Base-by-base conservation (phyloP, 2,888 invertebrate genomes). In the Galerucella pusilla region DNA sequence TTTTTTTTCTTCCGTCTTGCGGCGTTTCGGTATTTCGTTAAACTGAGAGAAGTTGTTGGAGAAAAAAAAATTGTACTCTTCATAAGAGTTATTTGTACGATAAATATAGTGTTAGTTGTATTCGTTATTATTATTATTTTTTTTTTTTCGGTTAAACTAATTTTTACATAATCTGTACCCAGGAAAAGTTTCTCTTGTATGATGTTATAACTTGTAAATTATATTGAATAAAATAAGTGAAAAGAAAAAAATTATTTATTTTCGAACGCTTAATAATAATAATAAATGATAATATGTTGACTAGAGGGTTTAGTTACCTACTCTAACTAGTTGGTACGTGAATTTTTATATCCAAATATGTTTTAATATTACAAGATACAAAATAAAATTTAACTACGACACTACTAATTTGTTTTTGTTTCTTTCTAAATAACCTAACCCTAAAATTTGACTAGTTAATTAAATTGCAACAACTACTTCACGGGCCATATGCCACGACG, bases 311-410 rank as follows among this genome's bases (percentile, higher is more conserved):
- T 75, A 81, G 80, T 81, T 83, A 81, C 80, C 76, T 73, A 71
- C 69, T 71, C 68, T 76, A 68, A 78, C 74, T 81, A 81, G 80
- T 80, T 80, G 81, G 80, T 80, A 81, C 78, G 78, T 80, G 81
- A 79, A 82, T 81, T 83, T 83, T 83, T 83, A 83, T 83, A 83
- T 80, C 79, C 80, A 78, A 79, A 81, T 79, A 80, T 81, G 80
- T 80, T 80, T 79, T 79, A 80, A 80, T 78, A 79, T 79, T 80
- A 78, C 77, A 77, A 75, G 77, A 80, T 77, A 74, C 71, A 74
- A 79, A 71, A 76, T 76, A 80, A 80, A 79, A 71, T 75, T 71
- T 78, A 79, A 79, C 76, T 71, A 75, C 75, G 42, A 71, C 71
- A 65, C 16, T 65, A 25, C 42, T 64, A 57, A 65, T 66, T 71